Percentiles rank a stretch among this genome's conserved stretches.
Conservation (phyloP, 2,888 invertebrate genomes). For the Horisme vitalbata region DNA sequence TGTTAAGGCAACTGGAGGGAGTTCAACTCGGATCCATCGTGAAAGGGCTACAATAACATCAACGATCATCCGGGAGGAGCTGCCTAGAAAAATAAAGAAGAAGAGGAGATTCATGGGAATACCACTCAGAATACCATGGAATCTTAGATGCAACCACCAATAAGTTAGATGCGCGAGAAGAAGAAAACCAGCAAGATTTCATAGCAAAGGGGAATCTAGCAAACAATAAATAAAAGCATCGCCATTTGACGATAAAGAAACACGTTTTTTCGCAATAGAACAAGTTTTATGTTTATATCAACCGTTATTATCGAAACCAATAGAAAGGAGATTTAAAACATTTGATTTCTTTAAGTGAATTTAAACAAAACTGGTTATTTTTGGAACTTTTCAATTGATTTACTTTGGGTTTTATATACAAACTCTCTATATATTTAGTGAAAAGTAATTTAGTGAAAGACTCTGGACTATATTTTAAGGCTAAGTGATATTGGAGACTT, state of each 20-base stretch:
- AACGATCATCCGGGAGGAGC: conserved; percentile 76
- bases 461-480: conserved; percentile 76
- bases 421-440: conserved; percentile 80
- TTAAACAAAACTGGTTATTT: conserved; percentile 83
- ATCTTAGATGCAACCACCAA: conserved; percentile 60
- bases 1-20: conserved; percentile 78
- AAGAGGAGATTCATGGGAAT: conserved; percentile 63
- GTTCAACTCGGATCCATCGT: conserved; percentile 74
- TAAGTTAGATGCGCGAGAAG: conserved; percentile 79
- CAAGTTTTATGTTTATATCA: conserved; percentile 84
- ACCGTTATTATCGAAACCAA: conserved; percentile 82
- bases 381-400: conserved; percentile 79
- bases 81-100: conserved; percentile 53
- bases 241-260: conserved; percentile 84
- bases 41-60: conserved; percentile 71
- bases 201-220: conserved; percentile 73
- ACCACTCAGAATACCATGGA: conserved; percentile 63
- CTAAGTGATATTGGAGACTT: conserved; percentile 78
- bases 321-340: conserved; percentile 81
- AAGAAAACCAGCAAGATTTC: conserved; percentile 72
- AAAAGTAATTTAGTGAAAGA: conserved; percentile 76
- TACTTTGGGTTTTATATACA: conserved; percentile 78
- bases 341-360: conserved; percentile 79
- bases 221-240: conserved; percentile 67
- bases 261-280: conserved; percentile 84